Evolutionary conservation across 2,113 vertebrate species (phyloP).

Genomic region (Gnathonemus longibarbis): DNA sequence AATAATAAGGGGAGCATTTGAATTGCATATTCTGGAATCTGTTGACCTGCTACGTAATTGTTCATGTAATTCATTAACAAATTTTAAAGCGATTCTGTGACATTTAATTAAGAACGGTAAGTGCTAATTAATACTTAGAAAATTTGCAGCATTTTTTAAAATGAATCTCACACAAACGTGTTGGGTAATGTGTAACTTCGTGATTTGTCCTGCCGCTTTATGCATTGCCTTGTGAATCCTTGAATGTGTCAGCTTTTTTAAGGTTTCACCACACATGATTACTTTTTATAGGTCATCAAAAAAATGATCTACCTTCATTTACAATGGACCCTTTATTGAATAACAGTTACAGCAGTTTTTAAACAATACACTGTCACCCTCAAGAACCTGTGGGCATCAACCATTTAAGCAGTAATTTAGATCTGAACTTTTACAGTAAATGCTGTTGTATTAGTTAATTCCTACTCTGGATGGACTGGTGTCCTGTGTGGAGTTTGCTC

Average conservation of each 20-base stretch:
- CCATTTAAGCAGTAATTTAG: not conserved
- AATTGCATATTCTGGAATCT: constrained; percentile 1
- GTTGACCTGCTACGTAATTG: constrained; percentile 1
- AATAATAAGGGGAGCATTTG: not conserved
- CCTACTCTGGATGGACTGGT: not conserved
- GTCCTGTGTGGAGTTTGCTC: not conserved
- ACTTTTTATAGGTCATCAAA: not conserved
- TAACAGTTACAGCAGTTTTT: not conserved
- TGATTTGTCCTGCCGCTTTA: constrained; percentile 1
- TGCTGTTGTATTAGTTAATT: not conserved
- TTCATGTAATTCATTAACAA: not conserved
- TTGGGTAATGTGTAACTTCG: not conserved
- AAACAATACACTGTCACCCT: not conserved
- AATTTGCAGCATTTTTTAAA: not conserved
- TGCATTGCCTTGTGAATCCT: not conserved
- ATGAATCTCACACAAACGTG: not conserved
- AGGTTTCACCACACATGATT: not conserved
- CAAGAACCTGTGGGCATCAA: not conserved
- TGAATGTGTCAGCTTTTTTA: not conserved
- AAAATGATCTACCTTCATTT: not conserved
- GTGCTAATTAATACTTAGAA: constrained; percentile 6
- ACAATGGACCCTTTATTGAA: not conserved
- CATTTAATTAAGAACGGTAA: constrained; percentile 13
- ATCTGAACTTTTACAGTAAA: not conserved
- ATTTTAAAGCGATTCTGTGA: not conserved